Evolutionary conservation across 2,113 vertebrate genomes (phyloP).

Genomic region (Hypomesus transpacificus): DNA sequence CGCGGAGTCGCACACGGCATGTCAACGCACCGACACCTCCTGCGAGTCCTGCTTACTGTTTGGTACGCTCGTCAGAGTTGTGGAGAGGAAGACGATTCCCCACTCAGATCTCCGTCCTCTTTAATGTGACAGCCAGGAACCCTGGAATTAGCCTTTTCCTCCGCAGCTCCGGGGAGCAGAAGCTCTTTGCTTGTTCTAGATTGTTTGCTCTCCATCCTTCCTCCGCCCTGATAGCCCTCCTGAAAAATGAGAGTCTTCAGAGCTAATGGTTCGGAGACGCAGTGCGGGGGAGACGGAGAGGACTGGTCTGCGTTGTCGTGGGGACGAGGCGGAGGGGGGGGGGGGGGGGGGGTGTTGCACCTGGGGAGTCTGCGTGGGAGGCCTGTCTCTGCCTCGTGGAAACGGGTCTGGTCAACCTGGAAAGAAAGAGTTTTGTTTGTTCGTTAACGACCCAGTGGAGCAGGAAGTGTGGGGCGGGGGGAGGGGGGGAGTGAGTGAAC

Average conservation of each 20-base stretch:
- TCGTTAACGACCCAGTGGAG: slow-evolving; percentile 65
- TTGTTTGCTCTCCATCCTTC: slow-evolving; percentile 35
- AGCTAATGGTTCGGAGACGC: slow-evolving; percentile 28
- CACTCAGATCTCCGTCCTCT: background rate
- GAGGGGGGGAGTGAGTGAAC: slow-evolving; percentile 43
- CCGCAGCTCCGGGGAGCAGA: background rate
- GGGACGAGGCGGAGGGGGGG: background rate
- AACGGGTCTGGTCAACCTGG: slow-evolving; percentile 46
- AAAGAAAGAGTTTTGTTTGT: slow-evolving; percentile 67
- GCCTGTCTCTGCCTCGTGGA: slow-evolving; percentile 39
- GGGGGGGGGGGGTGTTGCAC: slow-evolving; percentile 29
- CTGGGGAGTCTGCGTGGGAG: slow-evolving; percentile 48
- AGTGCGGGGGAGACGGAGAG: slow-evolving; percentile 18
- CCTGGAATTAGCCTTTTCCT: background rate
- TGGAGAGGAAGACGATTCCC: background rate
- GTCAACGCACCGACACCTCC: background rate
- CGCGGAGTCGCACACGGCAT: background rate
- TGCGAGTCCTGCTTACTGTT: background rate
- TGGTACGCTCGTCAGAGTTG: background rate
- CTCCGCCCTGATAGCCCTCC: slow-evolving; percentile 38
- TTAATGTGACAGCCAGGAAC: background rate
- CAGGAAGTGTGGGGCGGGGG: slow-evolving; percentile 47
- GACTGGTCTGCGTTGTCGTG: slow-evolving; percentile 23
- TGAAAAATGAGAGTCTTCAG: slow-evolving; percentile 38
- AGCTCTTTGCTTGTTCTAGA: slow-evolving; percentile 24